Conservation (phyloP, 2,113 vertebrate genomes). For the Eulemur macaco region DNA sequence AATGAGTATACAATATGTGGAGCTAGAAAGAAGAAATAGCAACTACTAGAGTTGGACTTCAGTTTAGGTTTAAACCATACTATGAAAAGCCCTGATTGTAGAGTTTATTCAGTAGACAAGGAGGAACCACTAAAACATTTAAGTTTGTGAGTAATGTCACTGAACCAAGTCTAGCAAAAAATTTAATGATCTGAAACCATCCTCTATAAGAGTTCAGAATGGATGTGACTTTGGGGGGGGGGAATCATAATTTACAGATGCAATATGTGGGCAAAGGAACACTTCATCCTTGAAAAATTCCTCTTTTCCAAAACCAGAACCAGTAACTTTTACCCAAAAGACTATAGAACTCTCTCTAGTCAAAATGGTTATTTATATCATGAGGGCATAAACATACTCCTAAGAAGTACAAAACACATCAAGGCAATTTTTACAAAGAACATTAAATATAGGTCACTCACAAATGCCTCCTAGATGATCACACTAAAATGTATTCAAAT, state of each 20-base stretch:
- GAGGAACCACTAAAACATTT: neutral
- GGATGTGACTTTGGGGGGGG: neutral
- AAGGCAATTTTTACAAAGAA: conserved; percentile 44
- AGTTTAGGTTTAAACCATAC: neutral
- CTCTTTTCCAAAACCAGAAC: neutral
- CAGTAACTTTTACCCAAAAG: neutral
- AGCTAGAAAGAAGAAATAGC: fast-evolving
- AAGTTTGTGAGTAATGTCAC: neutral
- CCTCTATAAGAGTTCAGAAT: neutral
- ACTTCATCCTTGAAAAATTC: neutral
- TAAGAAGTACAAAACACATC: conserved; percentile 56
- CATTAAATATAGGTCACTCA: conserved; percentile 74
- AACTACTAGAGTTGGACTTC: neutral
- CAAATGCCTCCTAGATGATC: conserved; percentile 63
- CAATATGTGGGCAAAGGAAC: neutral
- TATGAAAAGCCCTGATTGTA: neutral
- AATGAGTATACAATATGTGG: neutral
- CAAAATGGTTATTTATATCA: conserved; percentile 3
- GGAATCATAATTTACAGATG: neutral
- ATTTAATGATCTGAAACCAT: neutral
- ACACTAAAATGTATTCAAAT: conserved; percentile 72
- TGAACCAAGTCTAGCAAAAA: neutral
- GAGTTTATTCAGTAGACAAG: neutral
- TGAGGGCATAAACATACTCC: neutral
- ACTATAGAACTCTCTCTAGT: neutral